These are phyloP conservation scores for Drosophila tropicalis DNA, from an alignment of 1,140 invertebrate genomes.

Conservation along the genomic window DNA sequence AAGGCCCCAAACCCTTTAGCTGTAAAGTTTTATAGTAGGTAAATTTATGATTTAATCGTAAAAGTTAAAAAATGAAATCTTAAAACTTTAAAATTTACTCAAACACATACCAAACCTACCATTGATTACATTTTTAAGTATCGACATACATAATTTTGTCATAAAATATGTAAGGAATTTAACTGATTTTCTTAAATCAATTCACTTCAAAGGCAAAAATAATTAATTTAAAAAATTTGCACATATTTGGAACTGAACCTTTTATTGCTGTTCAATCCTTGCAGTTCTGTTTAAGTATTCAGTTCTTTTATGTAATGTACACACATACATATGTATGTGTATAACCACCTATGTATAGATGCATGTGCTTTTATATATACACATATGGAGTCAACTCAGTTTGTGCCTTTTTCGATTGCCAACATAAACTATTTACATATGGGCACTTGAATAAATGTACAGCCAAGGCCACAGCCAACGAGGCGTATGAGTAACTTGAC, in stretches of 20 bases:
- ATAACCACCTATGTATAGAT: not conserved
- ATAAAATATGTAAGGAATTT: too few relatives aligned
- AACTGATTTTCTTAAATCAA: not conserved
- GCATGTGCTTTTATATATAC: not conserved
- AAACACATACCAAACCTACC: too few relatives aligned
- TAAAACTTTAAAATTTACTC: too few relatives aligned
- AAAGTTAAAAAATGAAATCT: too few relatives aligned
- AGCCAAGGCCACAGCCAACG: constrained; percentile 35
- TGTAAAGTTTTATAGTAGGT: too few relatives aligned
- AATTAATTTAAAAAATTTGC: not conserved
- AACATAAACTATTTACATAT: constrained; percentile 16
- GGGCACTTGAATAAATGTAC: constrained; percentile 14
- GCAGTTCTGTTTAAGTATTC: not conserved
- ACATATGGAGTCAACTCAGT: not conserved
- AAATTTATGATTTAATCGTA: too few relatives aligned
- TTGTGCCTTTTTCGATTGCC: constrained; percentile 13
- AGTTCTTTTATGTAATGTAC: not conserved
- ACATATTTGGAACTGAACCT: not conserved
- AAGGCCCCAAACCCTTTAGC: too few relatives aligned
- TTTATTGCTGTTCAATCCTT: not conserved
- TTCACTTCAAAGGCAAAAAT: not conserved
- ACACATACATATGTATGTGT: not conserved
- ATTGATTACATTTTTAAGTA: too few relatives aligned
- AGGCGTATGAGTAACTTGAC: constrained; percentile 60
- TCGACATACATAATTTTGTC: too few relatives aligned